Evolutionary conservation across 2,797 vertebrate genomes (phyloP).

Genomic region (Microcaecilia unicolor): DNA sequence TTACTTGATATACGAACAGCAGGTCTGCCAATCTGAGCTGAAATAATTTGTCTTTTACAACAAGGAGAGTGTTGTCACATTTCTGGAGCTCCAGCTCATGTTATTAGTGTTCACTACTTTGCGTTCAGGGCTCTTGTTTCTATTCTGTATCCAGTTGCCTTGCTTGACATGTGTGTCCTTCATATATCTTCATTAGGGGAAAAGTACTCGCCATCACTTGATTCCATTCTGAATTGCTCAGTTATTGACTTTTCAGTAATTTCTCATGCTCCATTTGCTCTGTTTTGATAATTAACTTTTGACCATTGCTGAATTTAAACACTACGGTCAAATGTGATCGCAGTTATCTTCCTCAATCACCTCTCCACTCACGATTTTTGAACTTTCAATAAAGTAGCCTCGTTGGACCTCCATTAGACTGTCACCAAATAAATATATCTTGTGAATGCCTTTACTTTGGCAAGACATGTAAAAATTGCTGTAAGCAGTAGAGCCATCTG

Average conservation of each 20-base stretch:
- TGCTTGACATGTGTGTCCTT: conserved; percentile 39
- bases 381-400: conserved; percentile 44
- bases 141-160: no score
- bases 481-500: no score
- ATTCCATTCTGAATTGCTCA: conserved; percentile 32
- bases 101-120: no score
- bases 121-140: no score
- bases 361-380: conserved; percentile 40
- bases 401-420: conserved; percentile 22
- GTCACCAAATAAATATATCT: conserved; percentile 32
- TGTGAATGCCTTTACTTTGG: conserved; percentile 24
- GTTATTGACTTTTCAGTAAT: conserved; percentile 38
- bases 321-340: conserved; percentile 39
- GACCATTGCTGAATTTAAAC: conserved; percentile 47
- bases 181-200: conserved; percentile 36
- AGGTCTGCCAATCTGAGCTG: conserved; percentile 35
- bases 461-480: no score
- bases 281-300: conserved; percentile 56
- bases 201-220: no score
- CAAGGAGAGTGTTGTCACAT: conserved; percentile 32
- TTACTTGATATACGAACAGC: no score
- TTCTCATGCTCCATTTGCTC: no score
- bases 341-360: conserved; percentile 35
- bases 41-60: conserved; percentile 47
- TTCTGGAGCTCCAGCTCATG: no score